Base-by-base conservation (phyloP, 37 sponge, comb jelly and placozoan species). In the Dysidea cf. avara region DNA sequence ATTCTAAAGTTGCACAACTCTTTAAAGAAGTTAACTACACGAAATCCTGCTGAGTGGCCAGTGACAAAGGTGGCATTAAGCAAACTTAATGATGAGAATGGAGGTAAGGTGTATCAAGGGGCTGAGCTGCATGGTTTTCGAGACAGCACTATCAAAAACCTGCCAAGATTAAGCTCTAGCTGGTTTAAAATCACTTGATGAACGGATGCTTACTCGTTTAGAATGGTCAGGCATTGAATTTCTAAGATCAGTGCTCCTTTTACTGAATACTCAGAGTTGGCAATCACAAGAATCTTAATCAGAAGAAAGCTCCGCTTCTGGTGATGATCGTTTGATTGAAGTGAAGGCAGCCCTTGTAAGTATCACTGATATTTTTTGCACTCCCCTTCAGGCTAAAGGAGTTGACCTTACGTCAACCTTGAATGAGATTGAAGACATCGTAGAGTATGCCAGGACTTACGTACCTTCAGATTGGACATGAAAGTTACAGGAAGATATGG, bases 111-210 rank as follows among this genome's bases (percentile, higher is more conserved):
- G 53, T 74, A 74, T 47, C 75, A 74, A 61, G 75, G 75, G 25
- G 51, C 75, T 49, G n/a, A n/a, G n/a, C n/a, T n/a, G n/a, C n/a
- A n/a, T n/a, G n/a, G n/a, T n/a, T n/a, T n/a, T n/a, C n/a, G 7
- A 61, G 40, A 46, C 47, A 2, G 18, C 36, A 21, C 2, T 35
- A 29, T 46, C 49, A 2, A 43, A 60, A 7, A 50, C 63, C 2
- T 74, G 75, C 43, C 61, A 61, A 74, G 75, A 61, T 61, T 64
- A 74, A 53, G 64, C 64, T 17, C 35, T 74, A 14, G 64, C 75
- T 61, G 75, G 62, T 46, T 18, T 74, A 21, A 35, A 30, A 9
- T 18, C 37, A 20, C 53, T 75, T 5, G 64, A 75, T n/a, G n/a
- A n/a, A n/a, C n/a, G n/a, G n/a, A n/a, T n/a, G n/a, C n/a, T n/a